A percentile compares a stretch with the other conserved stretches of the same genome.
These are phyloP conservation scores for Nibea coibor DNA, from an alignment of 2,113 vertebrate species.

Conservation along the genomic window DNA sequence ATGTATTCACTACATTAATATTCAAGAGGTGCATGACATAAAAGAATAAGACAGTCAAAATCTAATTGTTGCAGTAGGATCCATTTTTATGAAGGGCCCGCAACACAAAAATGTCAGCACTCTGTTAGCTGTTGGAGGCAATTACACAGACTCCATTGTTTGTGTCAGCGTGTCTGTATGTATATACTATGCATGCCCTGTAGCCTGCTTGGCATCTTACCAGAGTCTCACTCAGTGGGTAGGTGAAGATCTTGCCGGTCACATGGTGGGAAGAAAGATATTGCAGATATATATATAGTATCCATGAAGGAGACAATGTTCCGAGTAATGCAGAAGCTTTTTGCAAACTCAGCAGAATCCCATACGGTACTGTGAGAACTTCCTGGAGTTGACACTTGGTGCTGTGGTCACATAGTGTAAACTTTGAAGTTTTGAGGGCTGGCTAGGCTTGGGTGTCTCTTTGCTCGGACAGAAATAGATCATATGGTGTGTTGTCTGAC, in stretches of 20 bases:
- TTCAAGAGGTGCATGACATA: not conserved
- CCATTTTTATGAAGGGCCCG: not conserved
- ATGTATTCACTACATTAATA: not conserved
- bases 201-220: conserved; percentile 12
- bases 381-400: not conserved
- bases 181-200: conserved; percentile 2
- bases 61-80: not conserved
- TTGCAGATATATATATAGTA: conserved; percentile 20
- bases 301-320: conserved; percentile 34
- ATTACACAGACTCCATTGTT: not conserved
- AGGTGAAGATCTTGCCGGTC: conserved; percentile 16
- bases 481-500: not conserved
- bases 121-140: not conserved
- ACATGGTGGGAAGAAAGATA: not conserved
- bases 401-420: not conserved
- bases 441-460: not conserved
- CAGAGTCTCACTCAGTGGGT: conserved; percentile 30
- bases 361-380: not conserved
- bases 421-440: not conserved
- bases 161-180: not conserved
- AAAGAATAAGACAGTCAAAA: not conserved
- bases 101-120: not conserved
- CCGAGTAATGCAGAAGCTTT: not conserved
- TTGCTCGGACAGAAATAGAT: not conserved
- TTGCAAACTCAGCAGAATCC: conserved; percentile 17